Conservation (phyloP, 2,797 vertebrate genomes). For the Galagoides demidoff region DNA sequence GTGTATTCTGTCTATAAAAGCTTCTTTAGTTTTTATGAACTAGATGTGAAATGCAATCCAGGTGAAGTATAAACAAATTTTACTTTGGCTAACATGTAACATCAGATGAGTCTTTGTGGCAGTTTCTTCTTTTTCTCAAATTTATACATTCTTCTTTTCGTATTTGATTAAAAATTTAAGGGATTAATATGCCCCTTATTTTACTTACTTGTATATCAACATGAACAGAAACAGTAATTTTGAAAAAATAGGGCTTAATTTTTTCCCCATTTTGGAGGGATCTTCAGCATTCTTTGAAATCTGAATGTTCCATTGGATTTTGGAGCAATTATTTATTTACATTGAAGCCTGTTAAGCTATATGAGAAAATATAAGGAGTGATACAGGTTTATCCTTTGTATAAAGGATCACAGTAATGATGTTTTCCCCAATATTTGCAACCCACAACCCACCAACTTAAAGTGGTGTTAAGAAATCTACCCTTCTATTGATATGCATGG, state of each 20-base stretch:
- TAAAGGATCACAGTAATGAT: not conserved
- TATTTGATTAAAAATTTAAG: not conserved
- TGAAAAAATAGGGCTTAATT: not conserved
- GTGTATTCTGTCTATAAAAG: not conserved
- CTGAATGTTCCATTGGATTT: not conserved
- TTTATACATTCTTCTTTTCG: not conserved
- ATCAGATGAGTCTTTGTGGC: not conserved
- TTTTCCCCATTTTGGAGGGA: not conserved
- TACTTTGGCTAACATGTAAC: not conserved
- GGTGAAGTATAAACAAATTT: not conserved
- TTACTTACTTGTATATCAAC: not conserved
- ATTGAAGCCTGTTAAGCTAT: not conserved
- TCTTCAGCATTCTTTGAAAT: constrained; percentile 3
- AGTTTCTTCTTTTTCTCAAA: not conserved
- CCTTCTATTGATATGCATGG: not conserved
- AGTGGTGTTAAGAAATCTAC: not conserved
- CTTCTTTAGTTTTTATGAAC: constrained; percentile 7
- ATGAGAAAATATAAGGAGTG: not conserved
- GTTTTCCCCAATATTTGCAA: too few species aligned
- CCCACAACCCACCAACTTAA: not conserved
- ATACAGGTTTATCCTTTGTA: not conserved
- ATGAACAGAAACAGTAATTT: not conserved
- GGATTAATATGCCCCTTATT: not conserved
- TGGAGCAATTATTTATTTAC: not conserved
- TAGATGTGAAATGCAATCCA: not conserved